Evolutionary conservation across 2,797 vertebrate genomes (phyloP), one percentile per base, ranked within the genome.

Genomic region (Lateolabrax maculatus): DNA sequence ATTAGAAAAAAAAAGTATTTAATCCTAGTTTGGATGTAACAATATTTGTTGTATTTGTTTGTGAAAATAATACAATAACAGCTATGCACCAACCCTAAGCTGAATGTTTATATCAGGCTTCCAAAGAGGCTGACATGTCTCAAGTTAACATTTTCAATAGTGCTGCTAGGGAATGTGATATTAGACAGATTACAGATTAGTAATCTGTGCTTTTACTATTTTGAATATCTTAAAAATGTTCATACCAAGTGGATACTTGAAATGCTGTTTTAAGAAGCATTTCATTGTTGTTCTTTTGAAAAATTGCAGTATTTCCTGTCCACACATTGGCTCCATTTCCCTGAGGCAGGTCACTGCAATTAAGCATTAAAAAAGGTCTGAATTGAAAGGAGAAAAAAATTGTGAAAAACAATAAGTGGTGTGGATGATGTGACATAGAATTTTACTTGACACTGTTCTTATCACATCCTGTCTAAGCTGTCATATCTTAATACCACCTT

Each of bases 401-500:
- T 8, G 27, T 29, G 34, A 34, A 64, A 27, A 58, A 44, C 6
- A 67, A 37, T 70, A 23, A 19, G 9, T 10, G 37, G n/a, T 21
- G 29, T 48, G 36, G 67, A 80, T 64, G 71, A 34, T 44, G 53
- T 69, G 27, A 56, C 12, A 1, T 21, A 60, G 44, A 73, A 31
- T 76, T 58, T 34, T 57, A 29, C 23, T 44, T 70, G 70, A 80
- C 67, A 58, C 25, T 25, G 1, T 55, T 77, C 27, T 44, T 67
- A 66, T 74, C 34, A 63, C 9, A 67, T 62, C 60, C 53, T 9
- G 18, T 68, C 63, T 61, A 51, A 46, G 12, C 77, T 56, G 57
- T 85, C 46, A 29, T 53, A 74, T 77, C 65, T 74, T 57, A 75
- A 62, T 51, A 71, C n/a, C 44, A 16, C 39, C n/a, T 67, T 78